phyloP scores from a whole-genome alignment of 1,140 invertebrate genomes.

The Eumaeus atala region DNA sequence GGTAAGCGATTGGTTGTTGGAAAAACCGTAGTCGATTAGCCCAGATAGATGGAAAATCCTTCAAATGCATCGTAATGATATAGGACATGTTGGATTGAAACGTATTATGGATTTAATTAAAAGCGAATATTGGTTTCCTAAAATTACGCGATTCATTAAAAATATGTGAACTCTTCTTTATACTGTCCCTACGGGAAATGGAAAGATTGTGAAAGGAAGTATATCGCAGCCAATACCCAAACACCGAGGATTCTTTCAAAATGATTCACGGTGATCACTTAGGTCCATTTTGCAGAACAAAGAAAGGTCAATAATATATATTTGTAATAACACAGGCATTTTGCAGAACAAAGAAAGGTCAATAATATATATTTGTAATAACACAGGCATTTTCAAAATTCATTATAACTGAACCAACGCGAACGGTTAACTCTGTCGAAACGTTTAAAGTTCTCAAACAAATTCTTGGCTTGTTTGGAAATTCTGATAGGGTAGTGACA shows the following conservation, averaged over 20 bases:
- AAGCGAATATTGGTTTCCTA: conserved; percentile 29
- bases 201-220: conserved; percentile 23
- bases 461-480: conserved; percentile 30
- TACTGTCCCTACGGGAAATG: conserved; percentile 31
- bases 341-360: too few species aligned
- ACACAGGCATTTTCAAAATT: not conserved
- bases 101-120: conserved; percentile 26
- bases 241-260: conserved; percentile 21
- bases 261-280: conserved; percentile 38
- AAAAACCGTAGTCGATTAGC: too few species aligned
- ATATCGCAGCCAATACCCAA: conserved; percentile 33
- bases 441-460: not conserved
- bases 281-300: conserved; percentile 30
- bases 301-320: conserved; percentile 19
- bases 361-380: conserved; percentile 8
- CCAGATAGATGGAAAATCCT: conserved; percentile 32
- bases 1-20: conserved; percentile 29
- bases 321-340: not conserved
- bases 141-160: conserved; percentile 29
- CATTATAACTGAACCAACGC: not conserved
- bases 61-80: conserved; percentile 27
- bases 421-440: not conserved
- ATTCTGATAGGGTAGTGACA: conserved; percentile 29
- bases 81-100: conserved; percentile 28
- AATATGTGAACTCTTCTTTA: conserved; percentile 28